phyloP scores from a whole-genome alignment of 2,113 vertebrate species.

The Euleptes europaea region DNA sequence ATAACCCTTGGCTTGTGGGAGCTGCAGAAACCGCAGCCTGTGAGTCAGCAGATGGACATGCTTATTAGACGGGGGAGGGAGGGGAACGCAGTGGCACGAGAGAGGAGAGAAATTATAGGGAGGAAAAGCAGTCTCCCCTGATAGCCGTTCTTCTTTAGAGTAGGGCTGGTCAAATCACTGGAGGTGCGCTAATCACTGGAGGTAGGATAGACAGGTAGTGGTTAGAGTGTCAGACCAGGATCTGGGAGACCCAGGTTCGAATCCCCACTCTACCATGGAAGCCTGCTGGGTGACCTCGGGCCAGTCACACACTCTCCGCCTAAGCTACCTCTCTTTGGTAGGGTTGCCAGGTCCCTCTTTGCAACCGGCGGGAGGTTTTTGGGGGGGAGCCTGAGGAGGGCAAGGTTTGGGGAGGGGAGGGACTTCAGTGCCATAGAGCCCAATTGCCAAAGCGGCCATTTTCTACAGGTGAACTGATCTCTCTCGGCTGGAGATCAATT shows the following conservation, averaged over 20 bases:
- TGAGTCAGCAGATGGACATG: background rate
- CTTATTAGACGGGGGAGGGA: fast-evolving
- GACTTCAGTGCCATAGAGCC: no score
- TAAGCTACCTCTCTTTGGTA: no score
- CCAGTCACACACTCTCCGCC: no score
- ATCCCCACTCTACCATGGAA: background rate
- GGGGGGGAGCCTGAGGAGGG: no score
- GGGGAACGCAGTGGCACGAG: background rate
- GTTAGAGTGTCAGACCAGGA: background rate
- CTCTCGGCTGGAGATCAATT: no score
- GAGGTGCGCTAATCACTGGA: background rate
- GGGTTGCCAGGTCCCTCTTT: no score
- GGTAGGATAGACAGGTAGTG: background rate
- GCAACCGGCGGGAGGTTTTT: no score
- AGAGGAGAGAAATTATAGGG: background rate
- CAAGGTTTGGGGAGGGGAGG: no score
- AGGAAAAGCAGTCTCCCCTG: background rate
- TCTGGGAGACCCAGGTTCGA: background rate
- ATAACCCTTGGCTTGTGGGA: background rate
- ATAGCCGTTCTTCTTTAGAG: background rate
- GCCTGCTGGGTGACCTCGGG: no score
- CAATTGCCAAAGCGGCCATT: no score
- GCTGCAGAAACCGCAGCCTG: fast-evolving
- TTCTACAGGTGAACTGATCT: no score
- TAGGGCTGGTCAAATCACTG: fast-evolving